Conservation (phyloP, 53 echinoderm and acorn worm genomes). For the Arbacia lixula region DNA sequence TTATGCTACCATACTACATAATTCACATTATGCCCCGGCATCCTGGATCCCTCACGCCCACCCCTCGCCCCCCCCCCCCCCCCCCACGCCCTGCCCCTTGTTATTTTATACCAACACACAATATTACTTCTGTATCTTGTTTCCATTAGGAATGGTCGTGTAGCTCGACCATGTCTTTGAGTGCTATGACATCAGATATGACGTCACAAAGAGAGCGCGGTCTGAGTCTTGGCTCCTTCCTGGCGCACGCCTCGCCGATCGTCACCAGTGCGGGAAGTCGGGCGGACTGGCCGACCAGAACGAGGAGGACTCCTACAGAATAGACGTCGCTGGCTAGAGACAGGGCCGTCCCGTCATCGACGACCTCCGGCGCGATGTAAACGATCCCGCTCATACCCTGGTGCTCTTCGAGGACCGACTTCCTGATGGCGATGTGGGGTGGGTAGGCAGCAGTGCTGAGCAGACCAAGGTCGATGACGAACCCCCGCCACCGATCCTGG, state of each 20-base stretch:
- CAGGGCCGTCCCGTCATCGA: not conserved
- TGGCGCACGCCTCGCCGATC: not conserved
- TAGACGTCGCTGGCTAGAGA: constrained; percentile 29
- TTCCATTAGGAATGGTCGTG: no score
- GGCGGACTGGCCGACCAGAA: not conserved
- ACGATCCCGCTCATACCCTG: not conserved
- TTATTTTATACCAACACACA: no score
- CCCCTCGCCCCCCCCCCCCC: no score
- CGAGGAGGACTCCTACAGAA: constrained; percentile 19
- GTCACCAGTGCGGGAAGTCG: not conserved
- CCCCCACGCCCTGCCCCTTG: no score
- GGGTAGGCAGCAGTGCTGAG: constrained; percentile 10
- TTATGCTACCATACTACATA: no score
- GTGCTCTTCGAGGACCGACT: not conserved
- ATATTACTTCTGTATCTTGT: no score
- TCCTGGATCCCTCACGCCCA: no score
- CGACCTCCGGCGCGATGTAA: constrained; percentile 22
- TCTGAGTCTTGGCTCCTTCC: constrained; percentile 9
- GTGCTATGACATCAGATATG: not conserved
- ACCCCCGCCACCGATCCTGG: not conserved
- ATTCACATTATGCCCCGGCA: no score
- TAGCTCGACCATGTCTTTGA: no score
- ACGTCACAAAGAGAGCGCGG: not conserved
- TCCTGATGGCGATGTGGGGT: not conserved
- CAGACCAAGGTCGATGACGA: constrained; percentile 17